These are phyloP conservation scores for Lepus europaeus DNA, from an alignment of 2,113 vertebrate species.

Conservation along the genomic window DNA sequence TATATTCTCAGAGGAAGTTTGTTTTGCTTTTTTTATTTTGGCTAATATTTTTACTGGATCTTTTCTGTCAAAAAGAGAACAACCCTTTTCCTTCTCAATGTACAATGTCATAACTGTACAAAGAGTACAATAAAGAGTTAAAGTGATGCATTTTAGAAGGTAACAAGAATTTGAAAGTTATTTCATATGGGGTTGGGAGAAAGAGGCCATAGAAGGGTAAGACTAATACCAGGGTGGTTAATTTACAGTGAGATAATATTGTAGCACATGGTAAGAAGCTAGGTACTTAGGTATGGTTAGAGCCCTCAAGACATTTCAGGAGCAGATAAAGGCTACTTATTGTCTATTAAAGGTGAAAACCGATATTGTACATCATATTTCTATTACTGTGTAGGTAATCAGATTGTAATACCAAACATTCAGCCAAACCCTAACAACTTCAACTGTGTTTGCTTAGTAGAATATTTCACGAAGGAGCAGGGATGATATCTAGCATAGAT, in stretches of 20 bases:
- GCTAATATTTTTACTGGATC: neutral
- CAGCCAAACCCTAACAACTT: neutral
- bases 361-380: neutral
- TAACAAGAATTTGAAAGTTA: neutral
- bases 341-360: conserved; percentile 32
- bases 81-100: neutral
- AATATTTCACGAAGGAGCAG: neutral
- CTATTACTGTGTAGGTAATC: neutral
- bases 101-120: neutral
- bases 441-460: neutral
- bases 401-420: neutral
- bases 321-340: neutral
- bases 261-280: neutral
- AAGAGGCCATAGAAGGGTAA: neutral
- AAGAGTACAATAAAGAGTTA: conserved; percentile 7
- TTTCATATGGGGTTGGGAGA: neutral
- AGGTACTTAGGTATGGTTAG: neutral
- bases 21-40: neutral
- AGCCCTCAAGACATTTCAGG: neutral
- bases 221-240: neutral
- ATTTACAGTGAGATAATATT: neutral
- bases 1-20: neutral
- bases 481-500: neutral
- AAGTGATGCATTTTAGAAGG: neutral
- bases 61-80: conserved; percentile 29